These are phyloP conservation scores for Sphaerophoria rueppellii DNA, from an alignment of 2,888 invertebrate species.

Conservation along the genomic window DNA sequence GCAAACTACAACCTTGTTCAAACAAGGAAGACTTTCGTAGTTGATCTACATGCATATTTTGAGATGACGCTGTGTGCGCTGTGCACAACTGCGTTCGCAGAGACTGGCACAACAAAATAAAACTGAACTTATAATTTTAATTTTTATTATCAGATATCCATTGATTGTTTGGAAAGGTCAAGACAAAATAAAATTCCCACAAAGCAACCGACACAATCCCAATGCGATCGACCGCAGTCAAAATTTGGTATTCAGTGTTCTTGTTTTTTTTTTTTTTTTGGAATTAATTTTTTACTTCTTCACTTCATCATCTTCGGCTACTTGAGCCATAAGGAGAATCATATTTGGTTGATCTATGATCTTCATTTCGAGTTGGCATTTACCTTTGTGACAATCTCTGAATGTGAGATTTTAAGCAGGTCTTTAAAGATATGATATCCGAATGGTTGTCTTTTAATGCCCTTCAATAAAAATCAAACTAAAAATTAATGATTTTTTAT, in stretches of 20 bases:
- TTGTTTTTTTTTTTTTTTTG: slow-evolving; percentile 12
- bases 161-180: slow-evolving; percentile 19
- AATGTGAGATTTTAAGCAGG: slow-evolving; percentile 23
- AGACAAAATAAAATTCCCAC: slow-evolving; percentile 28
- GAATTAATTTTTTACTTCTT: not conserved
- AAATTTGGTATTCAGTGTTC: slow-evolving; percentile 21
- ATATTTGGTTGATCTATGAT: slow-evolving; percentile 18
- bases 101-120: not conserved
- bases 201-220: not conserved
- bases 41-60: slow-evolving; percentile 49
- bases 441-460: slow-evolving; percentile 30
- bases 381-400: not conserved
- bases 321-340: not conserved
- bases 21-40: slow-evolving; percentile 52
- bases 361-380: not conserved
- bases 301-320: not conserved
- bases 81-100: not conserved
- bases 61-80: slow-evolving; percentile 1
- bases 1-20: slow-evolving; percentile 32
- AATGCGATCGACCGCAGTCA: not conserved
- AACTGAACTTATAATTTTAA: not conserved
- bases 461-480: slow-evolving; percentile 36
- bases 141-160: slow-evolving; percentile 5
- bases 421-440: slow-evolving; percentile 6
- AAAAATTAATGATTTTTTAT: slow-evolving; percentile 33